Evolutionary conservation across 2,797 vertebrate species (phyloP).

Genomic region (Coluber constrictor): DNA sequence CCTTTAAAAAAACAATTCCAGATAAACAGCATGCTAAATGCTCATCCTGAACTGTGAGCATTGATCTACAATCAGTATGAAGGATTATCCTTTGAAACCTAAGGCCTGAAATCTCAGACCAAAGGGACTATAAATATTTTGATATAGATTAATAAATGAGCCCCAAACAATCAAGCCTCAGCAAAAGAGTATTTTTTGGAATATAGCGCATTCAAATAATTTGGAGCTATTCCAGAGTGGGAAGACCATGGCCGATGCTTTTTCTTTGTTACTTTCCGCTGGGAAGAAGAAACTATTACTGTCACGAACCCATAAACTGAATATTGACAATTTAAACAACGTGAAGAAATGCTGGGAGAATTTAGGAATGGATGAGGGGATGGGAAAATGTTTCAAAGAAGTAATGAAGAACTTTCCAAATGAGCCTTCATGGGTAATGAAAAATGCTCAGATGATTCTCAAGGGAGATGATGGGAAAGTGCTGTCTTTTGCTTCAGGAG

Average conservation of each 20-base stretch:
- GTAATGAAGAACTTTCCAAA: not conserved
- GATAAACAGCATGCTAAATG: not conserved
- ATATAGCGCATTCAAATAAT: not conserved
- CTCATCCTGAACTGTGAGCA: not conserved
- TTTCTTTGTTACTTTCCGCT: not conserved
- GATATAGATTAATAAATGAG: not conserved
- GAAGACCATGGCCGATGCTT: not conserved
- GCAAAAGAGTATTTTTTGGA: not conserved
- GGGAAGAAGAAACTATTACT: not conserved
- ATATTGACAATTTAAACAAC: not conserved
- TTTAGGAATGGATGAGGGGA: not conserved
- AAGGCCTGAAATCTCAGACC: not conserved
- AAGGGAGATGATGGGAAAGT: not conserved
- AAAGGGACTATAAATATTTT: not conserved
- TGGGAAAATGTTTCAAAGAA: not conserved
- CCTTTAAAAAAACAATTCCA: not conserved
- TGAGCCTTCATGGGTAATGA: not conserved
- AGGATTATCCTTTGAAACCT: not conserved
- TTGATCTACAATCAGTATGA: not conserved
- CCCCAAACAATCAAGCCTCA: not conserved
- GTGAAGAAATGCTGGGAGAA: not conserved
- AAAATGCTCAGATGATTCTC: not conserved
- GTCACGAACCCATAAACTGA: not conserved
- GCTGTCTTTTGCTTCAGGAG: not conserved
- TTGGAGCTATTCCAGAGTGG: not conserved